Percentiles rank a stretch among this genome's conserved stretches.
Evolutionary conservation across 2,888 invertebrate species (phyloP).

Genomic region (Rhogogaster chlorosoma): DNA sequence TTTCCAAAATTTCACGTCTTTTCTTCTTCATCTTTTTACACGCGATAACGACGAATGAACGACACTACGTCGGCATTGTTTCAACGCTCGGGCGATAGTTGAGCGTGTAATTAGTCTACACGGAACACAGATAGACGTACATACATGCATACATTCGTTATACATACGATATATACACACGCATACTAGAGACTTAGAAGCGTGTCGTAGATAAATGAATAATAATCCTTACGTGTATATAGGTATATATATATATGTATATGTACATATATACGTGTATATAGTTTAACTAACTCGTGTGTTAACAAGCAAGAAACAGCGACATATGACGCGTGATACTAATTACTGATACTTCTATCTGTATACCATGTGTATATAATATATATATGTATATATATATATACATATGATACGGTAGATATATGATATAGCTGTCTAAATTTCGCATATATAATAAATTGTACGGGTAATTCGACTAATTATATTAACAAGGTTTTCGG

Average conservation of each 20-base stretch:
- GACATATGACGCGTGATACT: background rate
- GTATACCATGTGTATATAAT: too few relatives aligned
- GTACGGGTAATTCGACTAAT: background rate
- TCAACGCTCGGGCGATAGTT: conserved; percentile 9
- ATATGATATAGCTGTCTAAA: background rate
- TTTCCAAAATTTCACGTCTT: too few relatives aligned
- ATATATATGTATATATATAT: too few relatives aligned
- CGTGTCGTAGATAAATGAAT: conserved; percentile 40
- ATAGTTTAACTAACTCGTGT: background rate
- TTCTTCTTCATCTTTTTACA: too few relatives aligned
- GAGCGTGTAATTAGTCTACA: conserved; percentile 28
- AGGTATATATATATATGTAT: too few relatives aligned
- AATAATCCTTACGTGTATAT: conserved; percentile 16
- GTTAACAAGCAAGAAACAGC: background rate
- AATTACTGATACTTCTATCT: too few relatives aligned
- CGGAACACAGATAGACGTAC: too few relatives aligned
- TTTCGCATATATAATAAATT: background rate
- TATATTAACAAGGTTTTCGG: background rate
- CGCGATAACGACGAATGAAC: too few relatives aligned
- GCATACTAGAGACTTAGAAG: background rate
- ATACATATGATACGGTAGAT: too few relatives aligned
- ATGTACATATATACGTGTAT: too few relatives aligned
- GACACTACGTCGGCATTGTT: background rate
- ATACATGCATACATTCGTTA: too few relatives aligned
- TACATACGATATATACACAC: too few relatives aligned